phyloP scores from a whole-genome alignment of 2,113 vertebrate genomes.

The Conger conger region DNA sequence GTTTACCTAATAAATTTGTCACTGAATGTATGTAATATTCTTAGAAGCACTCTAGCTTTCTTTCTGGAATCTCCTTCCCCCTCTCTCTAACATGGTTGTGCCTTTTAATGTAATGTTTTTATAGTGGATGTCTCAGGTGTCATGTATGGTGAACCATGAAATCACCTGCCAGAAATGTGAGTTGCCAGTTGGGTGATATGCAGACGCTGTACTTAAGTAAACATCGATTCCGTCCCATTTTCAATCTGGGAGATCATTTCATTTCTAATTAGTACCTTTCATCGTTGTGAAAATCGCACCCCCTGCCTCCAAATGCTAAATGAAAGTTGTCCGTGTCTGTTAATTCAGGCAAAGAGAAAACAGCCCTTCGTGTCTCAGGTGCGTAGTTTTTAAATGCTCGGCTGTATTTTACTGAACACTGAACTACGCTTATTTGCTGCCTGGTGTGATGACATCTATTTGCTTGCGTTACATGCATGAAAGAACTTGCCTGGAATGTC shows the following conservation, averaged over 20 bases:
- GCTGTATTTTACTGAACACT: background rate
- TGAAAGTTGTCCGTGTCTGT: background rate
- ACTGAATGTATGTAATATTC: no score
- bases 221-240: background rate
- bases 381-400: background rate
- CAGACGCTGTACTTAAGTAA: slow-evolving; percentile 9
- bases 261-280: background rate
- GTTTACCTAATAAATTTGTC: no score
- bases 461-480: slow-evolving; percentile 41
- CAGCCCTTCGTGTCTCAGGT: background rate
- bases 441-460: slow-evolving; percentile 12
- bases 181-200: slow-evolving; percentile 1
- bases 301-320: background rate
- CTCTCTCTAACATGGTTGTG: slow-evolving; percentile 20
- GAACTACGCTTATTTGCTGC: background rate
- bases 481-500: slow-evolving; percentile 55
- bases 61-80: background rate
- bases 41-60: no score
- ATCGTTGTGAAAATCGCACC: background rate
- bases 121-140: slow-evolving; percentile 3
- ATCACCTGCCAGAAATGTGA: slow-evolving; percentile 13
- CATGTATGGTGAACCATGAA: background rate
- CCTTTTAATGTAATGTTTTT: background rate
- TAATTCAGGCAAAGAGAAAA: background rate
- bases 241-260: background rate